Evolutionary conservation across 2,113 vertebrate species (phyloP).

Genomic region (Sapajus apella): DNA sequence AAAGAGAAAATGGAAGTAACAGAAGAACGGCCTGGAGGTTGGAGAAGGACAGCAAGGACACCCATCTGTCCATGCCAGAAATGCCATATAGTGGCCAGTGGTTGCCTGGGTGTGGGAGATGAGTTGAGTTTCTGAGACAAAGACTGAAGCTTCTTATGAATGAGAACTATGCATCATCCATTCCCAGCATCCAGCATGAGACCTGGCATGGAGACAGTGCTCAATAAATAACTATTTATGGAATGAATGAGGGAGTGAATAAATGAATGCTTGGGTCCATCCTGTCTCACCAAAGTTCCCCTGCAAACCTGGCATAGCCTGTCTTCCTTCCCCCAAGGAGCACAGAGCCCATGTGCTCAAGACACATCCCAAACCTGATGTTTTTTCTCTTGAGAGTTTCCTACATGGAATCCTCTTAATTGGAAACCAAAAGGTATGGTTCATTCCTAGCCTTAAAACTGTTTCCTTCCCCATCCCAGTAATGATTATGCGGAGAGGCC

Average conservation of each 20-base stretch:
- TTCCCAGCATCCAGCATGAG: background rate
- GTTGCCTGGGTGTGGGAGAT: background rate
- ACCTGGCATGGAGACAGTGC: background rate
- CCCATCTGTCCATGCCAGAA: background rate
- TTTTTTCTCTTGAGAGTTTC: background rate
- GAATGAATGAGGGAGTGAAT: background rate
- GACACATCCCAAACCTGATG: background rate
- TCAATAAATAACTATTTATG: too few relatives aligned
- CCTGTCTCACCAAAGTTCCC: background rate
- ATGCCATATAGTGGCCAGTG: fast-evolving
- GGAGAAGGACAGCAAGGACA: background rate
- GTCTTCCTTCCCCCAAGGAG: background rate
- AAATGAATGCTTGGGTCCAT: background rate
- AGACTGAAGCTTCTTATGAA: background rate
- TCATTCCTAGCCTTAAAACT: background rate
- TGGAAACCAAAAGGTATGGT: background rate
- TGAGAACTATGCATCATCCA: background rate
- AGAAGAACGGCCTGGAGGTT: background rate
- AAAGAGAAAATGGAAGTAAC: background rate
- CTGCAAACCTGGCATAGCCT: background rate
- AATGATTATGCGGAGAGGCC: background rate
- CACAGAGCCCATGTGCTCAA: background rate
- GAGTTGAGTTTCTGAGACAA: background rate
- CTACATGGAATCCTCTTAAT: background rate
- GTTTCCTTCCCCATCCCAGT: background rate